Evolutionary conservation across 2,797 vertebrate genomes (phyloP).

Genomic region (Phaenicophaeus curvirostris): DNA sequence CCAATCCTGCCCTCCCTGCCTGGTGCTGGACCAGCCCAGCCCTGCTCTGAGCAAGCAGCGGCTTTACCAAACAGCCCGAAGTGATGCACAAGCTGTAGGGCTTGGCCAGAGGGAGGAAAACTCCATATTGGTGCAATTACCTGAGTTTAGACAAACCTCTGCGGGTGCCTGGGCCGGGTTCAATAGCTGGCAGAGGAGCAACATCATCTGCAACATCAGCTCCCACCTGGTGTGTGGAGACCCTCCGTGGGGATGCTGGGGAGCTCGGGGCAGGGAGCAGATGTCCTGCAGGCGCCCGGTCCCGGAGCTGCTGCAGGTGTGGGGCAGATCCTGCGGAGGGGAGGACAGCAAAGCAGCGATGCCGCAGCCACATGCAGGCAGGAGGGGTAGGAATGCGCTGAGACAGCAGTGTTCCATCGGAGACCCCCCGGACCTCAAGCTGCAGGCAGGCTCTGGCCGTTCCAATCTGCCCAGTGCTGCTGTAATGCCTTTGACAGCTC

Average conservation of each 20-base stretch:
- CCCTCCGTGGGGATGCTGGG: background rate
- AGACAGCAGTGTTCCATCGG: background rate
- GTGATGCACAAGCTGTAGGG: fast-evolving
- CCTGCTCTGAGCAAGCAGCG: background rate
- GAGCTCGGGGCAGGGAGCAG: background rate
- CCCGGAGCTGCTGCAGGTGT: background rate
- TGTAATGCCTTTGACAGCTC: background rate
- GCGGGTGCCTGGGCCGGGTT: background rate
- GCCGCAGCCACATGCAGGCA: background rate
- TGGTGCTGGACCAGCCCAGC: background rate
- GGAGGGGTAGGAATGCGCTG: background rate
- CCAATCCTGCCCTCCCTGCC: fast-evolving
- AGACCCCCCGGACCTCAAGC: background rate
- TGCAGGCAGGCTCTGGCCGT: background rate
- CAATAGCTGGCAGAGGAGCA: background rate
- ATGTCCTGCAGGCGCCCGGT: background rate
- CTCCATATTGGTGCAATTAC: background rate
- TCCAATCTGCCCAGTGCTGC: background rate
- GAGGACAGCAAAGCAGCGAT: background rate
- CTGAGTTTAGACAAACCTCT: background rate
- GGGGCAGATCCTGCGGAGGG: background rate
- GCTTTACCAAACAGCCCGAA: background rate
- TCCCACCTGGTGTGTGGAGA: background rate
- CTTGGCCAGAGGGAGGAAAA: background rate
- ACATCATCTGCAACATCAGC: background rate